phyloP scores from a whole-genome alignment of 2,888 invertebrate species.

The Eulithis prunata region DNA sequence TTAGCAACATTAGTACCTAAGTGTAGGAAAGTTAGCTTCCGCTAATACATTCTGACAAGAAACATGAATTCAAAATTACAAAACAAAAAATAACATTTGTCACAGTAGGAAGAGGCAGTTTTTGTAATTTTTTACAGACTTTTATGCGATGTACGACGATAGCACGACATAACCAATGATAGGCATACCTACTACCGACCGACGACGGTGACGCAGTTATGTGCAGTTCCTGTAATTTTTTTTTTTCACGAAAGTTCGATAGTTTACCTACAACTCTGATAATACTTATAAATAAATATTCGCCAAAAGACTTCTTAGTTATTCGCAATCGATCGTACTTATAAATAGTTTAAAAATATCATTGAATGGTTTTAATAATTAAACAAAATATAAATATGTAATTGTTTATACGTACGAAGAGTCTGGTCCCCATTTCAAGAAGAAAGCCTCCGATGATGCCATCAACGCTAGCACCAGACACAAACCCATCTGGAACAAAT shows the following conservation, averaged over 20 bases:
- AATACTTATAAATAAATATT: neutral
- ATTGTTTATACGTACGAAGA: slow-evolving; percentile 69
- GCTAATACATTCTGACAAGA: slow-evolving; percentile 31
- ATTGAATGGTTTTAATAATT: neutral
- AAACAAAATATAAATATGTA: neutral
- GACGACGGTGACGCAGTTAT: slow-evolving; percentile 3
- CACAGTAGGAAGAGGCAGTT: slow-evolving; percentile 38
- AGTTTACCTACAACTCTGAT: neutral
- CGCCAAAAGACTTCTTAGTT: neutral
- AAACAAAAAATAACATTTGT: slow-evolving; percentile 36
- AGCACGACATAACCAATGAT: slow-evolving; percentile 15
- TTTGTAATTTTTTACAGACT: slow-evolving; percentile 31
- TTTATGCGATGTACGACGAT: slow-evolving; percentile 8
- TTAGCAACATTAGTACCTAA: neutral
- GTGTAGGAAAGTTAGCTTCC: slow-evolving; percentile 32
- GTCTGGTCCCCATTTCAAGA: slow-evolving; percentile 82
- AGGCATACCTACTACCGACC: neutral
- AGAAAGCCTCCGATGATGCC: slow-evolving; percentile 79
- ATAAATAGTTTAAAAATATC: too few relatives aligned
- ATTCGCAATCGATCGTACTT: slow-evolving; percentile 3
- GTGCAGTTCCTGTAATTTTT: slow-evolving; percentile 17
- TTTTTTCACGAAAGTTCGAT: neutral
- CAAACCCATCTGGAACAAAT: slow-evolving; percentile 70
- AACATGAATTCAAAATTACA: slow-evolving; percentile 38
- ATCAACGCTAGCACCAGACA: slow-evolving; percentile 66